Conservation (phyloP, 2,888 invertebrate genomes). For the Leptinotarsa juncta region DNA sequence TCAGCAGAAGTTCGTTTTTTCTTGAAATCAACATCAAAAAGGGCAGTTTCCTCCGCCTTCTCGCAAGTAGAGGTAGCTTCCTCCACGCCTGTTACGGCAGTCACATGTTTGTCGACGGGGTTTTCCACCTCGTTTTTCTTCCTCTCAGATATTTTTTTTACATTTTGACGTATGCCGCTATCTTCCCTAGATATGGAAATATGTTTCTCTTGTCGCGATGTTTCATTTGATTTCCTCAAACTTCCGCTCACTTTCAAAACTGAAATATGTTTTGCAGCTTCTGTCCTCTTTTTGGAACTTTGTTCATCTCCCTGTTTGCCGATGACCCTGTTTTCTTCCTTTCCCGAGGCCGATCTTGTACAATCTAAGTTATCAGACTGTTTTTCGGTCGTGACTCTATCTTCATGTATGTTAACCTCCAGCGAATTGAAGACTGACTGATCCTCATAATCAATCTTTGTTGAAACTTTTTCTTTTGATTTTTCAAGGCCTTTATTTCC, state of each 20-base stretch:
- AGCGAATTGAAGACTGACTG: constrained; percentile 1
- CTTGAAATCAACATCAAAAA: too few relatives aligned
- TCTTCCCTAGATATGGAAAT: not conserved
- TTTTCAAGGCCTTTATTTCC: not conserved
- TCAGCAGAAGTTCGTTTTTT: too few relatives aligned
- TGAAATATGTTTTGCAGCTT: not conserved
- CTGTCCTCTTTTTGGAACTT: not conserved
- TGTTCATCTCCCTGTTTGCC: not conserved
- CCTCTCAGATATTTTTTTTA: not conserved
- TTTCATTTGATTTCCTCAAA: not conserved
- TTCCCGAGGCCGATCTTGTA: too few relatives aligned
- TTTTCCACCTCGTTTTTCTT: not conserved
- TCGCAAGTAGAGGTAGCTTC: too few relatives aligned
- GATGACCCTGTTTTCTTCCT: not conserved
- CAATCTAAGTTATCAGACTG: too few relatives aligned
- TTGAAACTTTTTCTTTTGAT: not conserved
- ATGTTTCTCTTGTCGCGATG: not conserved
- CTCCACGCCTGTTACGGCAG: too few relatives aligned
- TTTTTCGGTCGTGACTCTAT: not conserved
- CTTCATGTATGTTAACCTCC: constrained; percentile 4
- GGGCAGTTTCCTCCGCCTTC: too few relatives aligned
- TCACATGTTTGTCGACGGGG: too few relatives aligned
- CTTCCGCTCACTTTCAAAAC: not conserved
- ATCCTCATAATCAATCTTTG: not conserved
- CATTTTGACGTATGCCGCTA: not conserved